Evolutionary conservation across 2,113 vertebrate species (phyloP), one percentile per base, ranked within the genome.

Genomic region (Perca flavescens): DNA sequence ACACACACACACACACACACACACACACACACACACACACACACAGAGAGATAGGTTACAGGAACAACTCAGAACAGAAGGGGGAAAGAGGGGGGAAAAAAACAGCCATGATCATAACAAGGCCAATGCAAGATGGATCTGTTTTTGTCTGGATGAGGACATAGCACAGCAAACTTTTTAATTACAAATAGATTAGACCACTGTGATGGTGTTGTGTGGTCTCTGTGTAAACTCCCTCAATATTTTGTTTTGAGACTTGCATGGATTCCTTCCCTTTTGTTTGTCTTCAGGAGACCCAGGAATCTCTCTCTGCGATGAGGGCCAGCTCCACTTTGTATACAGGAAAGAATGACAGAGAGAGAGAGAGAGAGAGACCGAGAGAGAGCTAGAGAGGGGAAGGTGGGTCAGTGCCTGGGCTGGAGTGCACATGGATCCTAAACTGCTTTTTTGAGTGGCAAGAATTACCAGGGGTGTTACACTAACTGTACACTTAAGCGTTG

Each of bases 181-280:
- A 94, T 96, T 92, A 92, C 93, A 93, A 94, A 91, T 93, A 94
- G 88, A 93, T 94, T 89, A 89, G 81, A 88, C 83, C 85, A 54
- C 93, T 93, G 88, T 88, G 89, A 94, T 93, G 92, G 71, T 94
- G 90, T 93, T 95, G 95, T 94, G 94, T 95, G 95, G 95, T 94
- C 94, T 94, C 91, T 92, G 74, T 90, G 90, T 94, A 94, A 95
- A 94, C 93, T 93, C 77, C 72, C 83, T 85, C 71, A 72, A 92
- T 85, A 92, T 93, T 92, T 94, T 92, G 91, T 92, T 94, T 92
- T 88, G 81, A 93, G 87, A 90, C 86, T 89, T 91, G 86, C 79
- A 84, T 90, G 90, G 88, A 93, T 93, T 80, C 77, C 71, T 88
- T 89, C 76, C 71, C 85, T 86, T 89, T 93, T 95, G 94, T 95